Evolutionary conservation across 2,888 invertebrate genomes (phyloP), one percentile per base, ranked within the genome.

Genomic region (Hydriomena furcata): DNA sequence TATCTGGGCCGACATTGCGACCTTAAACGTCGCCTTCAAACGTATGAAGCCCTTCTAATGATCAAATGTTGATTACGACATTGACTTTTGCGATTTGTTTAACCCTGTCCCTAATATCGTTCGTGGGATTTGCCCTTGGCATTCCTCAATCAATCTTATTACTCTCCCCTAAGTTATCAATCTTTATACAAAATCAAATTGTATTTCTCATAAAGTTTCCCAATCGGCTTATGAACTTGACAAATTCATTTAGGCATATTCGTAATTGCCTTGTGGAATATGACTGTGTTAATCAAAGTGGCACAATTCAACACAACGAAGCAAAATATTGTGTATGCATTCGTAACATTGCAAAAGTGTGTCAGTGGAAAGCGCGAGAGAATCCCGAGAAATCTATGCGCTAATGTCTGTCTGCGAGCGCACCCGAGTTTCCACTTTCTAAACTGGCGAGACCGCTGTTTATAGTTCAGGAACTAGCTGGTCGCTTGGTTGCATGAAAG

Each of bases 341-440:
- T n/a, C n/a, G n/a, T 66, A 65, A 63, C 67, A 55, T 58, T 52
- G 76, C 65, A 79, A 80, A 87, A 83, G 85, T 87, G 76, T 89
- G 89, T 82, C 85, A 87, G 81, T 87, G 89, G 87, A 90, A 89
- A 90, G 87, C 83, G 86, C 87, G 82, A 83, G 87, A 87, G 84
- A 87, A 77, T 90, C 89, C 86, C 84, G 84, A 82, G 89, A 90
- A 89, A 89, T 88, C 82, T 78, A 75, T 76, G 75, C 79, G 81
- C 80, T 78, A 82, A 82, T 76, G 79, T 62, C 78, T 68, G 78
- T 68, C 71, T 71, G 66, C 67, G 71, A 75, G 63, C 70, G 68
- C 28, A 41, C 52, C 80, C 73, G 79, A 72, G 77, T 81, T 81
- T 86, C 87, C 86, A 87, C 90, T 90, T 90, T 90, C 90, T 90